Evolutionary conservation across 2,797 vertebrate species (phyloP).

Genomic region (Lepilemur septentrionalis): DNA sequence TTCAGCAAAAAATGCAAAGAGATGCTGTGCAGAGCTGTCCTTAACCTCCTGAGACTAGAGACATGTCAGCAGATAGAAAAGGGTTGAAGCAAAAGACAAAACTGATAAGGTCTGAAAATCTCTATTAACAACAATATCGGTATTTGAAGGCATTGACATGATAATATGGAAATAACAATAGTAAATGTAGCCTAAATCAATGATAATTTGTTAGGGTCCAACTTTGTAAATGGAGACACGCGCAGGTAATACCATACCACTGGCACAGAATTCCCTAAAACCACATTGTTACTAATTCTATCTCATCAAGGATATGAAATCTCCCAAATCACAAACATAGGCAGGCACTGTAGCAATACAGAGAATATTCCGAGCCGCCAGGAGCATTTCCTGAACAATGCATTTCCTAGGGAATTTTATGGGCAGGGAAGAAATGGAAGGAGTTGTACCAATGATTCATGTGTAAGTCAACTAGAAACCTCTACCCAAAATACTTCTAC

Average conservation of each 20-base stretch:
- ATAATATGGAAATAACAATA: background rate
- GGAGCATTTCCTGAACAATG: background rate
- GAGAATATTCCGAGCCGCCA: background rate
- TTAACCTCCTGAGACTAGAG: background rate
- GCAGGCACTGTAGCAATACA: background rate
- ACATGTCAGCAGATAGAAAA: background rate
- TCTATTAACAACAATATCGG: background rate
- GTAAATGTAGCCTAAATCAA: background rate
- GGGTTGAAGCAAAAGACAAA: background rate
- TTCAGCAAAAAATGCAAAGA: background rate
- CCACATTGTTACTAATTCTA: background rate
- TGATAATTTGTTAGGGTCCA: background rate
- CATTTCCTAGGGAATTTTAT: background rate
- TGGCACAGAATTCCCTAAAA: background rate
- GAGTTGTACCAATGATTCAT: background rate
- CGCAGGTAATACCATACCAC: background rate
- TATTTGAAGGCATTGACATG: conserved; percentile 7
- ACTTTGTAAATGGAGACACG: background rate
- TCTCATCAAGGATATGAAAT: background rate
- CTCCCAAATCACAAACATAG: background rate
- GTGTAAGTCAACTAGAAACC: background rate
- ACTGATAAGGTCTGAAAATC: background rate
- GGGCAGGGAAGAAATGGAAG: background rate
- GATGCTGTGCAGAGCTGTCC: background rate
- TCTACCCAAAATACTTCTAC: background rate